Conservation (phyloP, 2,113 vertebrate species). For the Phaetusa simplex region DNA sequence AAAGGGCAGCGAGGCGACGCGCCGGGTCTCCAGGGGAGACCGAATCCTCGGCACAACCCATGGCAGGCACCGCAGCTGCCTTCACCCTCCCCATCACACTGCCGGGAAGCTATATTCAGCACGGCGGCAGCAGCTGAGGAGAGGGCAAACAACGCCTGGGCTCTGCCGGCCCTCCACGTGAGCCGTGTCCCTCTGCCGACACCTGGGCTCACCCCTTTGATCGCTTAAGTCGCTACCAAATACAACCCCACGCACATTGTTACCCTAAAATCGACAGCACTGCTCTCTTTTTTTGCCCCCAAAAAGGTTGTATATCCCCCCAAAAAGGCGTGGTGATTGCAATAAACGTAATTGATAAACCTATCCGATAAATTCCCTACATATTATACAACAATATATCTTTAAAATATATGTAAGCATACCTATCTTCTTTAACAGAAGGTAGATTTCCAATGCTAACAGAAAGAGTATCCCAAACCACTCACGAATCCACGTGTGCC, state of each 20-base stretch:
- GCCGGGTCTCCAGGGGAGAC: background rate
- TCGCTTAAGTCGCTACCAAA: rapidly evolving
- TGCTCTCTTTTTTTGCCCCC: background rate
- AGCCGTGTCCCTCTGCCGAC: background rate
- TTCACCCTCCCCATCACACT: background rate
- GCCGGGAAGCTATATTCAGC: background rate
- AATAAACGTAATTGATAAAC: rapidly evolving
- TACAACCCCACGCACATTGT: rapidly evolving
- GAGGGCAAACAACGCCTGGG: background rate
- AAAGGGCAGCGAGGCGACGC: background rate
- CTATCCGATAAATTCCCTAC: background rate
- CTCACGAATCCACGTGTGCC: rapidly evolving
- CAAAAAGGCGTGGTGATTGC: background rate
- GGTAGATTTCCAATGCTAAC: background rate
- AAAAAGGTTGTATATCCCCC: rapidly evolving
- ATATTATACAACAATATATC: background rate
- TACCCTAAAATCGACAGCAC: rapidly evolving
- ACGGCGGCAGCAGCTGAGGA: background rate
- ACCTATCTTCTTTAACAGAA: background rate
- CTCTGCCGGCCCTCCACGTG: background rate
- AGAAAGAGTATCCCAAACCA: background rate
- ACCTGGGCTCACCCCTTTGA: background rate
- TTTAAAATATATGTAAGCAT: background rate
- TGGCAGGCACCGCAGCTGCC: background rate
- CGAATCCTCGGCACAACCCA: rapidly evolving